Conservation (phyloP, 2,888 invertebrate genomes). For the Drosophila multiciliata region DNA sequence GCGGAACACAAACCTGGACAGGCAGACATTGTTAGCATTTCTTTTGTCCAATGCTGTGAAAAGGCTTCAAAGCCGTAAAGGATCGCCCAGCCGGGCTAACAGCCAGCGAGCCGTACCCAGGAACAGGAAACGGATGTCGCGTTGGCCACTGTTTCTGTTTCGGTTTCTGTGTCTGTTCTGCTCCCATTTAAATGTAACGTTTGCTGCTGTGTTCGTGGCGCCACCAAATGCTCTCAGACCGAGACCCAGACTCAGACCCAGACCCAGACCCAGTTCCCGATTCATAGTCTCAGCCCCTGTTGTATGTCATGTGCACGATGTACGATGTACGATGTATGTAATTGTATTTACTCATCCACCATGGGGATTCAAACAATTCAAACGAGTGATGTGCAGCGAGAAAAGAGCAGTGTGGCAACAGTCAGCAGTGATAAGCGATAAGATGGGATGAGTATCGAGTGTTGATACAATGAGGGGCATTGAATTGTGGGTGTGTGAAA, state of each 20-base stretch:
- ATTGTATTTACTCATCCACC: conserved; percentile 43
- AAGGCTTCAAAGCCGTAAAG: conserved; percentile 74
- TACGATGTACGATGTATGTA: conserved; percentile 37
- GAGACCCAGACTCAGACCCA: conserved; percentile 10
- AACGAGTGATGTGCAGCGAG: conserved; percentile 14
- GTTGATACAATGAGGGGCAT: background rate
- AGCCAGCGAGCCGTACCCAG: conserved; percentile 53
- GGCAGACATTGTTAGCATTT: conserved; percentile 71
- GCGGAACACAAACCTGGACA: conserved; percentile 62
- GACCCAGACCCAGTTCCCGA: conserved; percentile 17
- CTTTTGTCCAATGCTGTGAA: conserved; percentile 73
- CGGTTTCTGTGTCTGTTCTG: conserved; percentile 28
- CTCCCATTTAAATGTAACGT: conserved; percentile 24
- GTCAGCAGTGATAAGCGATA: conserved; percentile 8
- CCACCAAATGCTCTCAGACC: conserved; percentile 38
- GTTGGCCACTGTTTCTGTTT: conserved; percentile 73
- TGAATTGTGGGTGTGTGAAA: background rate
- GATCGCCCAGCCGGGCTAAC: conserved; percentile 33
- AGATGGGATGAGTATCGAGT: background rate
- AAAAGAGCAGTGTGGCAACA: conserved; percentile 2
- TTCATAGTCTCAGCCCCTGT: conserved; percentile 10
- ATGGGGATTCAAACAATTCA: conserved; percentile 33
- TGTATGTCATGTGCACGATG: conserved; percentile 10
- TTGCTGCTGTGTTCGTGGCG: conserved; percentile 39
- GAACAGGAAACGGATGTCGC: conserved; percentile 78